A percentile compares a stretch with the other conserved stretches of the same genome.
Evolutionary conservation across 2,888 invertebrate species (phyloP).

Genomic region (Leptinotarsa tumamoca): DNA sequence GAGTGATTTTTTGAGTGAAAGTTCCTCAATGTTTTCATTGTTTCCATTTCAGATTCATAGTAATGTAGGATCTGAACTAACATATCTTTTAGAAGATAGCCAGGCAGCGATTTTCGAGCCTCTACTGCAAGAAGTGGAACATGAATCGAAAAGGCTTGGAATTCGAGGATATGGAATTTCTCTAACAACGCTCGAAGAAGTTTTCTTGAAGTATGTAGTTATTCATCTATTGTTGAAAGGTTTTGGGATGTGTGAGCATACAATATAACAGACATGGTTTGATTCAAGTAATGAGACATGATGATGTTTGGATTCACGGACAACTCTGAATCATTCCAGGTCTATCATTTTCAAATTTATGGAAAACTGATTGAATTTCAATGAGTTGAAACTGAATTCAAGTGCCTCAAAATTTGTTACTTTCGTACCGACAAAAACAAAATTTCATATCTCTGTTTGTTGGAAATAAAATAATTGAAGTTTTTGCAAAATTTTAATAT

Average conservation of each 20-base stretch:
- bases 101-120: slow-evolving; percentile 74
- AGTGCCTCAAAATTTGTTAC: too few species aligned
- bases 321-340: too few species aligned
- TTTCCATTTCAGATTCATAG: slow-evolving; percentile 68
- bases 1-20: not conserved
- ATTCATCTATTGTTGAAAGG: not conserved
- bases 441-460: too few species aligned
- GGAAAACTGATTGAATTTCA: too few species aligned
- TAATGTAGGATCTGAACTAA: slow-evolving; percentile 82
- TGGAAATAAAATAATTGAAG: too few species aligned
- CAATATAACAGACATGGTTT: too few species aligned
- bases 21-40: not conserved
- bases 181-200: slow-evolving; percentile 90
- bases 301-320: too few species aligned
- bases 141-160: slow-evolving; percentile 70
- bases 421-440: too few species aligned
- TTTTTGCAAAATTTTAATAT: too few species aligned
- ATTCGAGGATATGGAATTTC: slow-evolving; percentile 86
- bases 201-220: slow-evolving; percentile 79
- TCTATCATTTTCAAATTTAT: too few species aligned
- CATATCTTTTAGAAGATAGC: slow-evolving; percentile 76
- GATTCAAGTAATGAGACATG: too few species aligned
- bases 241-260: not conserved
- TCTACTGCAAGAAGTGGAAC: slow-evolving; percentile 78
- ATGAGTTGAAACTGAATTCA: too few species aligned